Conservation (phyloP, 2,888 invertebrate species). For the Pollenia griseotomentosa region DNA sequence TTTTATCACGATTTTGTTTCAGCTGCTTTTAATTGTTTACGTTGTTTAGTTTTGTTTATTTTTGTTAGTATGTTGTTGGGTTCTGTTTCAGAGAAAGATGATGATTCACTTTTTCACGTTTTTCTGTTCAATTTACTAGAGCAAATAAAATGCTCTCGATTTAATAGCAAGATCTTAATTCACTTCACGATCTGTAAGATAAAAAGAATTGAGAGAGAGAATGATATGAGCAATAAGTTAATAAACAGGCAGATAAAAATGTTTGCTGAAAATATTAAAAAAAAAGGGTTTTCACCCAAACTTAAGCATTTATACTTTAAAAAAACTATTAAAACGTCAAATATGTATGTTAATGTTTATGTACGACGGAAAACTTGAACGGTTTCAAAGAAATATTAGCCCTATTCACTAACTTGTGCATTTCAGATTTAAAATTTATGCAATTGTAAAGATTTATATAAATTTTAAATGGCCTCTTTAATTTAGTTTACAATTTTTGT, state of each 20-base stretch:
- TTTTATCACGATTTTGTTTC: constrained; percentile 31
- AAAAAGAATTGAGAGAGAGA: constrained; percentile 56
- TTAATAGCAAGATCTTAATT: constrained; percentile 47
- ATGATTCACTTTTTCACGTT: constrained; percentile 66
- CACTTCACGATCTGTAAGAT: constrained; percentile 67
- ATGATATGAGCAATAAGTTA: constrained; percentile 18
- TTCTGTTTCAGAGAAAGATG: neutral
- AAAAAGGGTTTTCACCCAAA: too few species aligned
- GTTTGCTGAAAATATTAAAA: too few species aligned
- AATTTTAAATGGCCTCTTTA: too few species aligned
- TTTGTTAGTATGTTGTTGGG: constrained; percentile 24
- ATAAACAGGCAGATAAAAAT: constrained; percentile 20
- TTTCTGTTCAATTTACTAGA: constrained; percentile 43
- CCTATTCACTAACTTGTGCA: too few species aligned
- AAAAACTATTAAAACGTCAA: too few species aligned
- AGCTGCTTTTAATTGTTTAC: constrained; percentile 40
- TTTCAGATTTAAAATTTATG: too few species aligned
- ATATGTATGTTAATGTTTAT: too few species aligned
- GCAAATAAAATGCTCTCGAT: constrained; percentile 52
- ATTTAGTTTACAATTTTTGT: too few species aligned
- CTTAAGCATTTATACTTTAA: too few species aligned
- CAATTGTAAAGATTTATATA: too few species aligned
- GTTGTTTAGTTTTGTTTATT: constrained; percentile 29
- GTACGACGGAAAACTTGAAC: too few species aligned
- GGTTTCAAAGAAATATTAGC: too few species aligned